Evolutionary conservation across 2,797 vertebrate genomes (phyloP), one percentile per base, ranked within the genome.

Genomic region (Euthynnus affinis): DNA sequence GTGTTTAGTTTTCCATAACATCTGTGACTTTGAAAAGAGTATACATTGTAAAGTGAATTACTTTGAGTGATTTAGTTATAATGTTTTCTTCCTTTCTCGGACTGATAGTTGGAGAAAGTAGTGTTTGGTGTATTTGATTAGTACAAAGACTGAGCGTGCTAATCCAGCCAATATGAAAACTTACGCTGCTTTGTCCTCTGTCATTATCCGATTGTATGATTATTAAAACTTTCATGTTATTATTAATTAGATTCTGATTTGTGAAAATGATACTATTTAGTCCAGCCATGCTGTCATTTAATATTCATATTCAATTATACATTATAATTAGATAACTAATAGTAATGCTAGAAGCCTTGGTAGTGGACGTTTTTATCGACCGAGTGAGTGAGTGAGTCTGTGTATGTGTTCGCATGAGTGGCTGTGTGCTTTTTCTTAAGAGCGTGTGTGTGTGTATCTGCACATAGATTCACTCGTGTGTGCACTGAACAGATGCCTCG

Each of bases 181-280:
- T 15, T 18, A 23, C 52, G 34, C 70, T 67, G 65, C 65, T 73
- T 59, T 74, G 61, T 63, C 53, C 44, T 32, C 37, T 66, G 44
- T 29, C 27, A 63, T 83, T 49, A 81, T 83, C 55, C 61, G 73
- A 63, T 78, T 86, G 76, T 48, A 85, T 64, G 74, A 85, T 83
- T 75, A 85, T 84, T 87, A 79, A 83, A 87, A 81, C 55, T 70
- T 87, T 75, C 82, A 80, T 89, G 64, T 57, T 51, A 87, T 85
- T 73, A 85, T 83, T 85, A 89, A 80, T 65, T 60, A 53, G 29
- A 83, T 46, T 84, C 64, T 78, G 80, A 84, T 80, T 74, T 46
- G 57, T 42, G 25, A 15, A 80, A 80, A 79, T 66, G 0, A 79
- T 82, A 29, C 46, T 69, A 48, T 70, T 88, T 57, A 72, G 44